Conservation (phyloP, 1,140 invertebrate genomes). For the Branchinecta lynchi region DNA sequence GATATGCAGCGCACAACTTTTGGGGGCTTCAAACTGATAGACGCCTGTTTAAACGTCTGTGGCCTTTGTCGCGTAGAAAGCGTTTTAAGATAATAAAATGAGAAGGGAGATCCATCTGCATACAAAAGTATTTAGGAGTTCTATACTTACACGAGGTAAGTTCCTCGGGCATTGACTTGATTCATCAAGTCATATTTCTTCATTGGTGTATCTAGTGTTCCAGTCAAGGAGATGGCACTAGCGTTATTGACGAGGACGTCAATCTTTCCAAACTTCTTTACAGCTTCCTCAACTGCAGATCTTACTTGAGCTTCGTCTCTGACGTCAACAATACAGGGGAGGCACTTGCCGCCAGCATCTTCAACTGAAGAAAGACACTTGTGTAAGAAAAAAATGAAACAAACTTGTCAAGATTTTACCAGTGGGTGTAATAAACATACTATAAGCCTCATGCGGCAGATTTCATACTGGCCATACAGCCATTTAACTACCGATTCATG, state of each 20-base stretch:
- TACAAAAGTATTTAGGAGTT: no score
- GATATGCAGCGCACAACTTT: no score
- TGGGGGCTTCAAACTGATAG: no score
- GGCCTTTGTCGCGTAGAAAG: no score
- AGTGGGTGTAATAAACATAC: neutral
- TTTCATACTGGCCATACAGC: no score
- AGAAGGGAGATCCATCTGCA: no score
- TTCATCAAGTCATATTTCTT: slow-evolving; percentile 92
- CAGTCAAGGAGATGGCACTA: slow-evolving; percentile 82
- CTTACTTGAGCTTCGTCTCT: slow-evolving; percentile 67
- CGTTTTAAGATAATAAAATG: no score
- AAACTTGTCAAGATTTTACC: neutral
- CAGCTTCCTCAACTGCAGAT: slow-evolving; percentile 66
- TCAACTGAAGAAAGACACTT: slow-evolving; percentile 49
- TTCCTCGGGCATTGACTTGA: slow-evolving; percentile 74
- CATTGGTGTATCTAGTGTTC: slow-evolving; percentile 75
- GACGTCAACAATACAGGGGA: slow-evolving; percentile 88
- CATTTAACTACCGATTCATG: no score
- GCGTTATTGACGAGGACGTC: slow-evolving; percentile 94
- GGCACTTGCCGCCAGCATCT: slow-evolving; percentile 68
- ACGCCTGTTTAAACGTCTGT: no score
- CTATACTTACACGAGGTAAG: slow-evolving; percentile 65
- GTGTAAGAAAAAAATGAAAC: neutral
- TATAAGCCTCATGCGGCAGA: no score
- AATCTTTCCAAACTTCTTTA: slow-evolving; percentile 87